Conservation (phyloP, 2,888 invertebrate species). For the Macrophya annulata region DNA sequence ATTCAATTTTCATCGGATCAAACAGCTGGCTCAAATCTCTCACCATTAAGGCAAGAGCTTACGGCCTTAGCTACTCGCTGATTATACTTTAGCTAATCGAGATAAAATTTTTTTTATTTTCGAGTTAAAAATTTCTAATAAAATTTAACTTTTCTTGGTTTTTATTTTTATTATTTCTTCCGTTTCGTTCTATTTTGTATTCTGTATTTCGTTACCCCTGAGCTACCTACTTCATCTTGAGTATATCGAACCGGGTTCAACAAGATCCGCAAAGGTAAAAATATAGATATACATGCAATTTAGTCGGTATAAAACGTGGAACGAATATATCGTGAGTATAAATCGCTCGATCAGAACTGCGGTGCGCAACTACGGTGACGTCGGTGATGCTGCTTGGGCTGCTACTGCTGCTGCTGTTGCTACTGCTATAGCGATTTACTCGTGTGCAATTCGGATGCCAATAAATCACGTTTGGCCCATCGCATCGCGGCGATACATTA, state of each 20-base stretch:
- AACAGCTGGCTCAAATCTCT: neutral
- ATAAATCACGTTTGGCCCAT: constrained; percentile 40
- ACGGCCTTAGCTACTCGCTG: neutral
- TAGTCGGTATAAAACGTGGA: neutral
- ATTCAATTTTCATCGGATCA: neutral
- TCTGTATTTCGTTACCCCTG: neutral
- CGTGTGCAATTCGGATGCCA: constrained; percentile 32
- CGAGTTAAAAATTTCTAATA: neutral
- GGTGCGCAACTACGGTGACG: neutral
- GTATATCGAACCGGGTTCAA: neutral
- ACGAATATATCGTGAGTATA: constrained; percentile 12
- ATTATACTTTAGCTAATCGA: neutral
- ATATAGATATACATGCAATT: neutral
- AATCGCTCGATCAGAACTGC: constrained; percentile 40
- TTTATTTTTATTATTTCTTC: neutral
- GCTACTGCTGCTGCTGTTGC: neutral
- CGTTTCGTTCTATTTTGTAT: neutral
- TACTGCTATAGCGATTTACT: neutral
- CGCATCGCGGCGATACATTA: constrained; percentile 36
- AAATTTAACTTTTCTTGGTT: neutral
- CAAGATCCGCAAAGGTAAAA: neutral
- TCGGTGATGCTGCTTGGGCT: too few species aligned
- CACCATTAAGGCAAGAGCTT: neutral
- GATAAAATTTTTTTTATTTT: neutral
- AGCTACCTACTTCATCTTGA: neutral